phyloP scores from a whole-genome alignment of 2,888 invertebrate genomes.

The Nysson spinosus region DNA sequence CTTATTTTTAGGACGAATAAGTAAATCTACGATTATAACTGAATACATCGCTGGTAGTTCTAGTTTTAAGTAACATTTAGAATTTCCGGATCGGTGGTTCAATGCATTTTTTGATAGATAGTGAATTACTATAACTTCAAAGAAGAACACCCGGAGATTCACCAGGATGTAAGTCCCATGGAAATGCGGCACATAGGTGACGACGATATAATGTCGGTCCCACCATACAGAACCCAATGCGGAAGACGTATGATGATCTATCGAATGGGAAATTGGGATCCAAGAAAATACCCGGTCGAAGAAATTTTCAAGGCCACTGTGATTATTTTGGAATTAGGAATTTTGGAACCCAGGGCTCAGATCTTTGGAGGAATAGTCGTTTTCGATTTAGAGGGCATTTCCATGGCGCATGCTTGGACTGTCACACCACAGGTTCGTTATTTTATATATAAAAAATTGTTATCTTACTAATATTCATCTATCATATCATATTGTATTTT shows the following conservation, averaged over 20 bases:
- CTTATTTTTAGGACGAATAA: too few species aligned
- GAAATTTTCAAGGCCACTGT: slow-evolving; percentile 87
- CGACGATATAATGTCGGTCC: slow-evolving; percentile 84
- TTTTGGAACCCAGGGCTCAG: slow-evolving; percentile 86
- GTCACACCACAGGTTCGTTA: slow-evolving; percentile 83
- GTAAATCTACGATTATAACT: too few species aligned
- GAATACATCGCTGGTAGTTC: too few species aligned
- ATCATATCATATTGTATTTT: too few species aligned
- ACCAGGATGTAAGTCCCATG: slow-evolving; percentile 83
- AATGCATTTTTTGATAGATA: slow-evolving; percentile 78
- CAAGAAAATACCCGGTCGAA: slow-evolving; percentile 82
- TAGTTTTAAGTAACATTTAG: too few species aligned
- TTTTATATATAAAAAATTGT: too few species aligned
- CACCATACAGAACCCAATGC: slow-evolving; percentile 87
- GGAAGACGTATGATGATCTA: slow-evolving; percentile 86
- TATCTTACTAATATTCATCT: too few species aligned
- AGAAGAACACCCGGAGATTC: slow-evolving; percentile 84
- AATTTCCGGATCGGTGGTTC: slow-evolving; percentile 10
- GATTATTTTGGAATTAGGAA: slow-evolving; percentile 84
- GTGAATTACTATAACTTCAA: slow-evolving; percentile 88
- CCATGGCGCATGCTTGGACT: slow-evolving; percentile 85
- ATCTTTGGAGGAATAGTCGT: slow-evolving; percentile 87
- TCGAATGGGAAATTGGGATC: slow-evolving; percentile 88
- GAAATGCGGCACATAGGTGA: slow-evolving; percentile 83
- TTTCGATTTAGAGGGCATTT: slow-evolving; percentile 86